Evolutionary conservation across 2,113 vertebrate species (phyloP), one percentile per base, ranked within the genome.

Genomic region (Caranx melampygus): DNA sequence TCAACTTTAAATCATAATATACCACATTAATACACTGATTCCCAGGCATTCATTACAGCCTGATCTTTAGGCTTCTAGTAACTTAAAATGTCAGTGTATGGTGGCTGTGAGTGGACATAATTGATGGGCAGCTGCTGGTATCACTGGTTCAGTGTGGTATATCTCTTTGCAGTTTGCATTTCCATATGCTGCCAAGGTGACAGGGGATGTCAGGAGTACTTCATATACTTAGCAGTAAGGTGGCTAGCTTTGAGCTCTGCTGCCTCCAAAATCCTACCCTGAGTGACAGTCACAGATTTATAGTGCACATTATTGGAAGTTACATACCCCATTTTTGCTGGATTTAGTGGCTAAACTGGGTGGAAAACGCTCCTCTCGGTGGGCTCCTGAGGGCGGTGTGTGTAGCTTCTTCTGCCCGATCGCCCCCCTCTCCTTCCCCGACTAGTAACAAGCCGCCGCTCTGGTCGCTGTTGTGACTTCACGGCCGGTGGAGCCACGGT

Each of bases 281-380:
- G 33, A 57, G 12, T 21, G 49, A 31, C 0, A 65, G 10, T 15
- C 14, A 16, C 18, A 58, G 65, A 31, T n/a, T 71, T 3, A 6
- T 18, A 59, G 34, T 75, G 18, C n/a, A 61, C 58, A 11, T 14
- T 16, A 14, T 34, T n/a, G 26, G n/a, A 44, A 37, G 61, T 35
- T 78, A 93, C 94, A 10, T 93, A 95, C 95, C 95, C 95, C 95
- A 95, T 95, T 79, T 77, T 91, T 84, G 89, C 84, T 78, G 80
- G 82, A 67, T 82, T 44, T 37, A 45, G 75, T 33, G 16, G 73
- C 72, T 62, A 40, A 55, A 61, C 21, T 11, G 73, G 68, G 82
- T 81, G 52, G 72, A 79, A 58, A 80, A 51, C 10, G 81, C 71
- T 89, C 74, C 81, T 59, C 57, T 79, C 65, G 54, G 67, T 63